phyloP scores from a whole-genome alignment of 92 coral and sea anemone genomes.

The Zoanthus solanderi region DNA sequence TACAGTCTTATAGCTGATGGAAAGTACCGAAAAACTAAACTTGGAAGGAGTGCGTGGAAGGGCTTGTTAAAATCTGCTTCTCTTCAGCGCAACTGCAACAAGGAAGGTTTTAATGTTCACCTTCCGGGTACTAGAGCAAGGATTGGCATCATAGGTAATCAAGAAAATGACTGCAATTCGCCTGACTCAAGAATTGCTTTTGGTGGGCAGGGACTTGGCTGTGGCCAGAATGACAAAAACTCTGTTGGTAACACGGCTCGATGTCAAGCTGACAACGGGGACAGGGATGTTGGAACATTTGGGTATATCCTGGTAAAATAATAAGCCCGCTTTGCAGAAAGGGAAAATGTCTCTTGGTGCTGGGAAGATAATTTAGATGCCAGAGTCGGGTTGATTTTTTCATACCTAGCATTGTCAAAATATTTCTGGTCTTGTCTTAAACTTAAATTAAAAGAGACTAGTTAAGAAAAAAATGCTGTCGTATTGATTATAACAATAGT shows the following conservation, averaged over 20 bases:
- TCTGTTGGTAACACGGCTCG: not conserved
- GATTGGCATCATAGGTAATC: not conserved
- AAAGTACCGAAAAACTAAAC: too few relatives aligned
- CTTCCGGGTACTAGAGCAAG: not conserved
- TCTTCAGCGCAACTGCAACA: too few relatives aligned
- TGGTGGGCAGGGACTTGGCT: not conserved
- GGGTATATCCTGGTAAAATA: not conserved
- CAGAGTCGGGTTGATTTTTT: not conserved
- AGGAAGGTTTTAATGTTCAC: too few relatives aligned
- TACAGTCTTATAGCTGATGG: too few relatives aligned
- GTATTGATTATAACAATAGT: too few relatives aligned
- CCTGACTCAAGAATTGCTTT: not conserved
- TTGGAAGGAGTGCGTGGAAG: too few relatives aligned
- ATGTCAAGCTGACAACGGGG: not conserved
- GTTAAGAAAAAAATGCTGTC: not conserved
- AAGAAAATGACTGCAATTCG: not conserved
- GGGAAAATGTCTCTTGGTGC: not conserved
- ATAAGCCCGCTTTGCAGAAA: not conserved
- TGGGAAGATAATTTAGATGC: not conserved
- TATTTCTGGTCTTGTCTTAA: not conserved
- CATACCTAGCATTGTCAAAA: not conserved
- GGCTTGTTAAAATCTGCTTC: too few relatives aligned
- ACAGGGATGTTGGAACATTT: not conserved
- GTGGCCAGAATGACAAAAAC: not conserved
- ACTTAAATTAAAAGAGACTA: not conserved